Percentiles rank a stretch among this genome's conserved stretches.
Evolutionary conservation across 2,113 vertebrate species (phyloP).

Genomic region (Tragelaphus imberbis): DNA sequence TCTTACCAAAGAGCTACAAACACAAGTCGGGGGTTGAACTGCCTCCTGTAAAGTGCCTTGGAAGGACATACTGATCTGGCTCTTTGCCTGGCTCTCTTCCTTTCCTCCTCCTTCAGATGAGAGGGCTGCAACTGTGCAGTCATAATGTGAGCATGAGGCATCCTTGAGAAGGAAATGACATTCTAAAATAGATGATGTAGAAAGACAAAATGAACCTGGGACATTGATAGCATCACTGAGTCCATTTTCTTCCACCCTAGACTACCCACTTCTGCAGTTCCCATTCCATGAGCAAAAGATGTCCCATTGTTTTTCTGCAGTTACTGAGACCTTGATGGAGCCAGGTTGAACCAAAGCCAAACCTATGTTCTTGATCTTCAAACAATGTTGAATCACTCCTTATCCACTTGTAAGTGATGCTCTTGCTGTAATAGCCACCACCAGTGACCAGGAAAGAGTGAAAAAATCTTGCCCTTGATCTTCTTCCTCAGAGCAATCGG

Average conservation of each 20-base stretch:
- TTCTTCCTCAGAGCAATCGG: neutral
- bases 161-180: neutral
- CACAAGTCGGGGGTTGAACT: neutral
- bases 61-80: neutral
- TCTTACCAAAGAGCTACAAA: neutral
- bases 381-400: neutral
- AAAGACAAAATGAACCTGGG: neutral
- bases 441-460: neutral
- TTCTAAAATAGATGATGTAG: neutral
- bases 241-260: neutral
- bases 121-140: neutral
- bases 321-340: neutral
- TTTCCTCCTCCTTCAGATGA: neutral
- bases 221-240: neutral
- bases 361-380: neutral
- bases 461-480: neutral
- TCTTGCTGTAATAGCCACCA: neutral
- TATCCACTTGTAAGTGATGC: neutral
- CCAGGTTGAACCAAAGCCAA: neutral
- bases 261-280: neutral
- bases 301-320: neutral
- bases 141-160: fast-evolving
- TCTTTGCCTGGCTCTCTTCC: neutral
- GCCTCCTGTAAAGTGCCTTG: neutral
- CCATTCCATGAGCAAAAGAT: neutral